Conservation (phyloP, 2,113 vertebrate species). For the Gambusia affinis region DNA sequence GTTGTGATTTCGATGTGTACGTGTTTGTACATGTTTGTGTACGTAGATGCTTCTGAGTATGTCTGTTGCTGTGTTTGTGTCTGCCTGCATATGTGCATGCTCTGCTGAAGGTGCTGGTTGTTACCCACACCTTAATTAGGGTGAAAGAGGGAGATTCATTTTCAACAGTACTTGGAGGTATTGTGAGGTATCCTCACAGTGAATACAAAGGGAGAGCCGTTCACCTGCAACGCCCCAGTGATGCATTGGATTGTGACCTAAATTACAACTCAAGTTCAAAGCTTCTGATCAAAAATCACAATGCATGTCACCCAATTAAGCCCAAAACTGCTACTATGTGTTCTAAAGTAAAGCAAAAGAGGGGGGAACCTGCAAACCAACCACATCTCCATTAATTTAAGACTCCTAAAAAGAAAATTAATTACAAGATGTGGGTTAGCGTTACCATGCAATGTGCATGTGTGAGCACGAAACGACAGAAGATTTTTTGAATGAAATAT, state of each 20-base stretch:
- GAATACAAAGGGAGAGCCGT: conserved; percentile 51
- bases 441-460: conserved; percentile 40
- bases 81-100: conserved; percentile 66
- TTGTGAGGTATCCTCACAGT: conserved; percentile 32
- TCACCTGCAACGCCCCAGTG: conserved; percentile 32
- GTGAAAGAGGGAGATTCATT: conserved; percentile 71
- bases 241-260: conserved; percentile 37
- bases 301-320: conserved; percentile 2
- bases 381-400: conserved; percentile 25
- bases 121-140: conserved; percentile 78
- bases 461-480: conserved; percentile 59
- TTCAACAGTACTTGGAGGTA: conserved; percentile 68
- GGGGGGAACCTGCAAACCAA: conserved; percentile 19
- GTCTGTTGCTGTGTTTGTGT: conserved; percentile 42
- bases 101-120: conserved; percentile 73
- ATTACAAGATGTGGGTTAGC: conserved; percentile 61
- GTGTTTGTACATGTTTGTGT: conserved; percentile 10
- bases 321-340: neutral
- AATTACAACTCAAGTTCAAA: conserved; percentile 33
- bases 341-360: neutral
- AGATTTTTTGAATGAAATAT: conserved; percentile 70
- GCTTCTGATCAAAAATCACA: conserved; percentile 37
- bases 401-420: conserved; percentile 26
- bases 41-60: neutral
- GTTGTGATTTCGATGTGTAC: conserved; percentile 57